Evolutionary conservation across 1,140 invertebrate genomes (phyloP), one percentile per base, ranked within the genome.

Genomic region (Drosophila guanche): DNA sequence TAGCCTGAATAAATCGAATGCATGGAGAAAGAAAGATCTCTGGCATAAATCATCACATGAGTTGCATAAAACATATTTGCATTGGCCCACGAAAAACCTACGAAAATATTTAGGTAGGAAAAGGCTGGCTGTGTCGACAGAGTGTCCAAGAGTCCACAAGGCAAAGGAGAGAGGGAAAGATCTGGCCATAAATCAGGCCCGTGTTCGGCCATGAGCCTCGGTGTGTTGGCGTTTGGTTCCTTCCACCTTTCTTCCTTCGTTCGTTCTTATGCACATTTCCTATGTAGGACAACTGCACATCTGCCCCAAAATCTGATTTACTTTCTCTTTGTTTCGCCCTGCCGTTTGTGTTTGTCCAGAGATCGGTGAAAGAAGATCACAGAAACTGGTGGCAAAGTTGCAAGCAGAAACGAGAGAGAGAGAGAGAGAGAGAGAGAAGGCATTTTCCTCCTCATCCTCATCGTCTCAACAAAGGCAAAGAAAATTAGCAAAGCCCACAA

Each of bases 241-340:
- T 12, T 12, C 70, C 48, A 16, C 16, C 59, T 62, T 57, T 23
- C 52, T 33, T 41, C 37, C 56, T 14, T 27, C 53, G n/a, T 27
- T 53, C 48, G 12, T 16, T 5, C 6, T 54, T 14, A 20, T 16
- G 16, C 40, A 6, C 45, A 7, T 58, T 27, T 20, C 27, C 59
- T 23, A 6, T 56, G 37, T 20, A 33, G 23, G n/a, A 61, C 22
- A n/a, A 55, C 50, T 40, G 81, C 79, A 84, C 79, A 85, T 81
- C 81, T 85, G 81, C 83, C 88, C 83, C 81, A 88, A 83, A 81
- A 85, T 88, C 74, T 88, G 81, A 88, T 85, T 85, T 85, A 85
- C 81, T 85, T 85, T 88, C 81, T 71, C 78, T 85, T 80, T 84
- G 47, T 76, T 12, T 41, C 46, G 57, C 22, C 22, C 10, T 6